Evolutionary conservation across 1,140 invertebrate species (phyloP).

Genomic region (Caenorhabditis inopinata): DNA sequence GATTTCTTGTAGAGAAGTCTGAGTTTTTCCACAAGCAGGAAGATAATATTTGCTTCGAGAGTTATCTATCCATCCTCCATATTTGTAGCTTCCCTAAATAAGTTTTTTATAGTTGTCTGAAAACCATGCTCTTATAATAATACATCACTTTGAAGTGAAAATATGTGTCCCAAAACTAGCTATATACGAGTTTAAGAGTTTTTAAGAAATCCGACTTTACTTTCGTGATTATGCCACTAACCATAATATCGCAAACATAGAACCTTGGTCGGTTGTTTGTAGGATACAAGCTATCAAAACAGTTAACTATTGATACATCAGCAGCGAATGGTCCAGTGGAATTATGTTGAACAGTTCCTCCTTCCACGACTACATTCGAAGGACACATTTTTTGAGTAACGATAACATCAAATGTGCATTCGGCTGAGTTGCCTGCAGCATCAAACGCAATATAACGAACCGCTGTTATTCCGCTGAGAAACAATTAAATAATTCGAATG

Average conservation of each 20-base stretch:
- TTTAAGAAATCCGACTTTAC: too few relatives aligned
- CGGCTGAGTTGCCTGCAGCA: neutral
- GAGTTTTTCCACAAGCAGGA: neutral
- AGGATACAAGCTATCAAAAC: neutral
- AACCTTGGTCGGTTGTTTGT: neutral
- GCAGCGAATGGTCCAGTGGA: neutral
- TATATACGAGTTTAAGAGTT: too few relatives aligned
- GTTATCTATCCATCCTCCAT: neutral
- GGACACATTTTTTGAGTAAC: neutral
- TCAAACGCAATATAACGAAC: neutral
- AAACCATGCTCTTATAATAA: too few relatives aligned
- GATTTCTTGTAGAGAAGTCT: neutral
- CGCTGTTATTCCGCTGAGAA: neutral
- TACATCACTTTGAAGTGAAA: too few relatives aligned
- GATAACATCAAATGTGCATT: neutral
- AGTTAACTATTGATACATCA: neutral
- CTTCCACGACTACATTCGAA: neutral
- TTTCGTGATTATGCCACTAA: neutral
- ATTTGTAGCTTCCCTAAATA: neutral
- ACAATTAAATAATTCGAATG: neutral
- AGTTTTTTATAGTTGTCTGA: too few relatives aligned
- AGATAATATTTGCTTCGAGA: neutral
- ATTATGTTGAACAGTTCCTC: neutral
- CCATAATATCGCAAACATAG: slow-evolving; percentile 28
- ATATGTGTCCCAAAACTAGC: too few relatives aligned